phyloP scores from a whole-genome alignment of 2,113 vertebrate genomes.

The Nothoprocta pentlandii region DNA sequence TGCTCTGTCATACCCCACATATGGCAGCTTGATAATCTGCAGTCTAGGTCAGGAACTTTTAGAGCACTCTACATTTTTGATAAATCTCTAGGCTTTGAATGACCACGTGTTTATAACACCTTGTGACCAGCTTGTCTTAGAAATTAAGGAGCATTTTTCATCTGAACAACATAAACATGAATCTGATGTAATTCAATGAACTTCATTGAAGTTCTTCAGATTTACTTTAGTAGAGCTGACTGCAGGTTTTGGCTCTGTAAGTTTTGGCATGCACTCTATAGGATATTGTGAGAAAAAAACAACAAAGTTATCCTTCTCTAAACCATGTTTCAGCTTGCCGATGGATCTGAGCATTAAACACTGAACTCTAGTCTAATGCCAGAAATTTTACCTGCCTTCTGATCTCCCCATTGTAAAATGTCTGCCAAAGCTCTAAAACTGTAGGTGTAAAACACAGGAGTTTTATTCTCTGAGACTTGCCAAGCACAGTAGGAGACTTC shows the following conservation, averaged over 20 bases:
- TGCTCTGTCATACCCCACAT: constrained; percentile 32
- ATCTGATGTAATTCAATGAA: constrained; percentile 19
- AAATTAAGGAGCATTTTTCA: constrained; percentile 36
- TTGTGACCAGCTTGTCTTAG: constrained; percentile 3
- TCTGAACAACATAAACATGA: constrained; percentile 17
- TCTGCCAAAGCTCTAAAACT: constrained; percentile 47
- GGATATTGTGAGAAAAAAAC: constrained; percentile 57
- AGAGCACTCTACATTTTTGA: neutral
- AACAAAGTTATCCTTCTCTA: constrained; percentile 50
- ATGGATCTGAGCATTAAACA: constrained; percentile 53
- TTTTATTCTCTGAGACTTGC: neutral
- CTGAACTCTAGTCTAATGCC: constrained; percentile 53
- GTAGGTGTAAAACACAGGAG: constrained; percentile 57
- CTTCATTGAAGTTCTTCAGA: constrained; percentile 50
- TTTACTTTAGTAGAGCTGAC: constrained; percentile 50
- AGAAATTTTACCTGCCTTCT: constrained; percentile 53
- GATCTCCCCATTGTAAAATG: constrained; percentile 49
- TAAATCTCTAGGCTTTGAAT: constrained; percentile 37
- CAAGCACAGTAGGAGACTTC: neutral
- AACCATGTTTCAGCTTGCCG: constrained; percentile 52
- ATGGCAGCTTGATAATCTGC: constrained; percentile 4
- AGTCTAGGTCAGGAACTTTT: neutral
- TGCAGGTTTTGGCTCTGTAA: constrained; percentile 50
- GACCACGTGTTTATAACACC: constrained; percentile 3
- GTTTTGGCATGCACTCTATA: constrained; percentile 41